Base-by-base conservation (phyloP, 2,113 vertebrate species). In the Myotis brandtii region DNA sequence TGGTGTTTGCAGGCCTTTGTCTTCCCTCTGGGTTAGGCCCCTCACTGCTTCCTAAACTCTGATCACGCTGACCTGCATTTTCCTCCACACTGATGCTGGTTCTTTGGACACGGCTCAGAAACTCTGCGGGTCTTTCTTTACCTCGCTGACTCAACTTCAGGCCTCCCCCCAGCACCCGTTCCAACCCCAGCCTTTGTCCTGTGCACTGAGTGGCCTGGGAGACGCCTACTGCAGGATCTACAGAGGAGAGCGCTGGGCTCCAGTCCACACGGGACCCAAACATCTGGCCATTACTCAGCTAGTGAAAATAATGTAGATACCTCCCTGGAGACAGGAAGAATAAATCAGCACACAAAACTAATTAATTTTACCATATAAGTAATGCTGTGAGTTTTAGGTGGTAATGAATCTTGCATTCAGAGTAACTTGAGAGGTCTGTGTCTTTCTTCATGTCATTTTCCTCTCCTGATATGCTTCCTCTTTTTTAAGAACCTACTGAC, bases 21-120 rank as follows among this genome's bases (percentile, higher is more conserved):
- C 27, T 3, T 4, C n/a, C 21, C 12, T 27, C 50, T n/a, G 34
- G 43, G 23, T 5, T 30, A n/a, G 21, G 13, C 34, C 40, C 9
- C 48, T 81, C 7, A 6, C 13, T 56, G 54, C 43, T 20, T 56
- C 46, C 32, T 13, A 32, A 5, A 13, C 62, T 43, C 23, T 17
- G 84, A 23, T 25, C 25, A 40, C 5, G 0, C 6, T 3, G 4
- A 2, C 3, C n/a, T 30, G 43, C 2, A 5, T 17, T 27, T 17
- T 25, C 27, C 18, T 59, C 34, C 46, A 3, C 9, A 18, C 0
- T 0, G 6, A 1, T 9, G 17, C 23, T 9, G 30, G n/a, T 7
- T 18, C 54, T 11, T 6, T 11, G 23, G n/a, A n/a, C 3, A 0
- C 5, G 21, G 46, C 66, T 20, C 21, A 4, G 34, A 5, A 37